Evolutionary conservation across 2,888 invertebrate genomes (phyloP), one percentile per base, ranked within the genome.

Genomic region (Drosophila stalkeri): DNA sequence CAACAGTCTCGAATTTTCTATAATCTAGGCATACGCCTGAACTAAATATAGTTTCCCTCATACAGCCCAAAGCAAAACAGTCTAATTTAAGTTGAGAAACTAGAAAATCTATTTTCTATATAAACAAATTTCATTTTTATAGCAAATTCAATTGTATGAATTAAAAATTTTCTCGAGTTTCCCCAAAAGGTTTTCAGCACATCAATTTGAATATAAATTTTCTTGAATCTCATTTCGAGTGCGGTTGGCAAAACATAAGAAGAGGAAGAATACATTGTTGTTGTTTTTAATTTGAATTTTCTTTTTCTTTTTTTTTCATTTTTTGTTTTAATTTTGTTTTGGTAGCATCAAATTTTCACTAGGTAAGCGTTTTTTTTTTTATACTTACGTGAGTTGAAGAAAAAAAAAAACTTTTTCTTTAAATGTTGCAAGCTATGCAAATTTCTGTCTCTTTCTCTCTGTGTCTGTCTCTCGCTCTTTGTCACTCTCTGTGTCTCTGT

Each of bases 331-430:
- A 47, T 27, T 57, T 64, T 20, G 52, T 88, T 69, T 78, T 89
- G 87, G 82, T 86, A 84, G 85, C 89, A 64, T 72, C 69, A 64
- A 80, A 75, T 75, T 89, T 77, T 39, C 55, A 73, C 74, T 65
- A 64, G 46, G 43, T 79, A 72, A 85, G 80, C 81, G 4, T 4
- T 37, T 57, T 65, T 71, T 66, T 60, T 51, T 72, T 63, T 72
- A 6, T 74, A 87, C 90, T 85, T 86, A 89, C 90, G 70, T 89
- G 81, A 62, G 57, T 60, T 37, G 43, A 20, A 16, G 23, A 9
- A 23, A 44, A 43, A 43, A 37, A 51, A 64, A 61, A 64, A 27
- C 12, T 9, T 49, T 60, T 49, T 70, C 61, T 60, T 46, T 64
- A n/a, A 54, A 52, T 35, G 33, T 49, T 37, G 54, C 35, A 46